Percentiles rank a stretch among this genome's conserved stretches.
Evolutionary conservation across 2,113 vertebrate genomes (phyloP).

Genomic region (Maccullochella peelii): DNA sequence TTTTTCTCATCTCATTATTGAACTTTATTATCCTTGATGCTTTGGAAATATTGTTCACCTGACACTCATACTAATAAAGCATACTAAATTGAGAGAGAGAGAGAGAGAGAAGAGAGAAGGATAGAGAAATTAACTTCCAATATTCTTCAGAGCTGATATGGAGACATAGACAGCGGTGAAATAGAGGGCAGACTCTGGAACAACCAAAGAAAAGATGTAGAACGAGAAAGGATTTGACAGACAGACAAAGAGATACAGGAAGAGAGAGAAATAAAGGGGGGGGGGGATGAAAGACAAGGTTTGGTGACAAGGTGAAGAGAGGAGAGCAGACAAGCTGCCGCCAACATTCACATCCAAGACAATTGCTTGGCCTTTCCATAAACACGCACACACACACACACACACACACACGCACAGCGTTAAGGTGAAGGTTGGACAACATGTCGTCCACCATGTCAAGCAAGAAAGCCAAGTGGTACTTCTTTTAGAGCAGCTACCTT

Average conservation of each 20-base stretch:
- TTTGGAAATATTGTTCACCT: too few species aligned
- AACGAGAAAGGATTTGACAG: slow-evolving; percentile 40
- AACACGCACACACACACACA: slow-evolving; percentile 12
- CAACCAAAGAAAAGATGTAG: slow-evolving; percentile 29
- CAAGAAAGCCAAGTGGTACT: neutral
- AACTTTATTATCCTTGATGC: too few species aligned
- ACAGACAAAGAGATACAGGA: slow-evolving; percentile 26
- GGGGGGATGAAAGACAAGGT: slow-evolving; percentile 24
- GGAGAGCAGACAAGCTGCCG: slow-evolving; percentile 52
- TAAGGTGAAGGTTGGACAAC: neutral
- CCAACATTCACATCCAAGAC: slow-evolving; percentile 36
- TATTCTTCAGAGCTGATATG: neutral
- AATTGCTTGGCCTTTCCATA: slow-evolving; percentile 19
- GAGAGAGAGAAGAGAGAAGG: neutral
- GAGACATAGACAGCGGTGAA: slow-evolving; percentile 38
- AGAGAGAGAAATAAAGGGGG: neutral
- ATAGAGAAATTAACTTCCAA: neutral
- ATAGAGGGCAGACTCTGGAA: slow-evolving; percentile 41
- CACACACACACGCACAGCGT: neutral
- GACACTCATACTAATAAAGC: too few species aligned
- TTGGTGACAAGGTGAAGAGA: slow-evolving; percentile 42
- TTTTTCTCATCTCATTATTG: too few species aligned
- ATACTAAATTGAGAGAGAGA: neutral
- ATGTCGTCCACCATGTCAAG: neutral
- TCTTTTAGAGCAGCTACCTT: neutral